Evolutionary conservation across 2,888 invertebrate species (phyloP), one percentile per base, ranked within the genome.

Genomic region (Drosophila cracens): DNA sequence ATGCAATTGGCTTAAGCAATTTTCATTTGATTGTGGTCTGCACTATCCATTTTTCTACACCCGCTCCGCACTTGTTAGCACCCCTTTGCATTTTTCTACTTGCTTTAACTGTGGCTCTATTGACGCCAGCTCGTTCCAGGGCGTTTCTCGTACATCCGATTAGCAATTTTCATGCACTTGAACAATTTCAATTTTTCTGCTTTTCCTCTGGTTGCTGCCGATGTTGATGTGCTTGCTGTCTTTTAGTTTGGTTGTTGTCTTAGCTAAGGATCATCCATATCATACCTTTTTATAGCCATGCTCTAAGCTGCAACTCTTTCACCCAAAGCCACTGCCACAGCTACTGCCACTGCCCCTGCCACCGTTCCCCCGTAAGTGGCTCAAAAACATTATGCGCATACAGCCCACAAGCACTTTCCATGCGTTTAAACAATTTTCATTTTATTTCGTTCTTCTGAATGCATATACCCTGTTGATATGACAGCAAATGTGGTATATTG

Each of bases 391-490:
- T 67, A 79, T 79, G 81, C 64, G 70, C 78, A 76, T 4, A 25
- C 70, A 77, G 70, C 81, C 82, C 82, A 75, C 79, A 73, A 89
- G 90, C 88, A 87, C 90, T 86, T 86, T 86, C 85, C 85, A 86
- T 86, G 90, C 90, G 88, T 82, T 86, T 86, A 87, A 86, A 79
- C 90, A 86, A 86, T 86, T 89, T 89, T 73, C 89, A 73, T 78
- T 80, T 74, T 74, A 75, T 81, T 79, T 81, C 76, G 67, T 79
- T 84, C 81, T 70, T 76, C 57, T 63, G 62, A 68, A 72, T 81
- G 66, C 70, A 36, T 53, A 74, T 79, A 67, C 70, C 78, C 74
- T 48, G n/a, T 25, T n/a, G 29, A 31, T 38, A 5, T 18, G 7
- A 10, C 16, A 18, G 3, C 0, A 4, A 31, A 6, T 31, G 21